Evolutionary conservation across 2,888 invertebrate species (phyloP), one percentile per base, ranked within the genome.

Genomic region (Oithona nana): DNA sequence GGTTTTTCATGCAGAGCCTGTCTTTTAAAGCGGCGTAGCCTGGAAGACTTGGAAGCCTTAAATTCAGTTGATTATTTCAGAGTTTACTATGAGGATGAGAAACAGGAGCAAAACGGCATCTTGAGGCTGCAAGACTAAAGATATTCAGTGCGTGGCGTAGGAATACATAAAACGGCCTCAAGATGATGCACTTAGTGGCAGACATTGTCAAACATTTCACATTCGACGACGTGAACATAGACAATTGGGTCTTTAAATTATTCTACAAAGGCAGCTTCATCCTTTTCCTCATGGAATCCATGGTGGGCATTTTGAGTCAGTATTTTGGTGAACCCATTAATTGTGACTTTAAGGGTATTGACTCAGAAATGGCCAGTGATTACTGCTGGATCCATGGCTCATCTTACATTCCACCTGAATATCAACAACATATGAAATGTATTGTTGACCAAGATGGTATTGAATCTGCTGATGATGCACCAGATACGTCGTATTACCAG

Each of bases 371-470:
- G 56, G 62, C 62, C 20, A 28, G 30, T 13, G 56, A 56, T 28
- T 62, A 62, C 48, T 62, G 62, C 24, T 62, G 62, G 62, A 62
- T 62, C n/a, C 62, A 62, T 24, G 62, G 62, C 11, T 54, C 54
- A 20, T 24, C 29, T 55, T 62, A 54, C 29, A 62, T 62, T n/a
- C 52, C 52, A 6, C 62, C 56, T 4, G 48, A 56, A 39, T 62
- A 62, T 11, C 62, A 62, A 54, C n/a, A 28, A 1, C 61, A 61
- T 22, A 61, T 61, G 61, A 61, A 54, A 31, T 61, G 61, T 22
- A 61, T 61, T 54, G 61, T 61, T 28, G 61, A 61, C 29, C 22
- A 49, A 28, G 59, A 59, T 22, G 59, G 59, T 3, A 29, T 59
- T 13, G 49, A 26, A 1, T 50, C 50, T 1, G 59, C 24, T 8